Evolutionary conservation across 2,888 invertebrate genomes (phyloP), one percentile per base, ranked within the genome.

Genomic region (Platynereis dumerilii): DNA sequence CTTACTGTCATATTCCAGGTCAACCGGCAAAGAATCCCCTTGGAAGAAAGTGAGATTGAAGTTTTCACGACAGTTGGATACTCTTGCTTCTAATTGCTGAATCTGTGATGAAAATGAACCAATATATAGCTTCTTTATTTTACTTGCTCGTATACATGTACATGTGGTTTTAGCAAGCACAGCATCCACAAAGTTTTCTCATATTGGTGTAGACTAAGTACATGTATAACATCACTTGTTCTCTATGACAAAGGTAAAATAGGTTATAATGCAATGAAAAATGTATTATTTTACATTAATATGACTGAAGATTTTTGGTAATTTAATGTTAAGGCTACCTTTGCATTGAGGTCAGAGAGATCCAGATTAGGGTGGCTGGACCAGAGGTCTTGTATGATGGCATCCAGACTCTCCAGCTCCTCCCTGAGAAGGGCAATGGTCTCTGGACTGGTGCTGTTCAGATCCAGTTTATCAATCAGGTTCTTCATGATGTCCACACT

Each of bases 41-140:
- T 24, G n/a, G 34, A 58, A 58, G 17, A 22, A 44, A 12, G 44
- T 44, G n/a, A 58, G 24, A n/a, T 58, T 44, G 26, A 12, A 42
- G n/a, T 24, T 20, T 44, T 45, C n/a, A 10, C 27, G 58, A 45
- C 58, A 58, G n/a, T 26, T n/a, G 2, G 45, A 44, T 20, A 58
- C n/a, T 7, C 58, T 7, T 12, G 15, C 58, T 26, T 44, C n/a
- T 26, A 58, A 44, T 44, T 58, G 15, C 26, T 27, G 2, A 26
- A 58, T 44, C 58, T 58, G 20, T 39, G 39, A 34, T 20, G 12
- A 28, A 56, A 27, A 7, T 53, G 15, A n/a, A 12, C n/a, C n/a
- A n/a, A n/a, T n/a, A n/a, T n/a, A n/a, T n/a, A n/a, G n/a, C n/a
- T n/a, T n/a, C n/a, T n/a, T n/a, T n/a, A n/a, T n/a, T n/a, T n/a